Conservation (phyloP, 2,113 vertebrate species). For the Albula goreensis region DNA sequence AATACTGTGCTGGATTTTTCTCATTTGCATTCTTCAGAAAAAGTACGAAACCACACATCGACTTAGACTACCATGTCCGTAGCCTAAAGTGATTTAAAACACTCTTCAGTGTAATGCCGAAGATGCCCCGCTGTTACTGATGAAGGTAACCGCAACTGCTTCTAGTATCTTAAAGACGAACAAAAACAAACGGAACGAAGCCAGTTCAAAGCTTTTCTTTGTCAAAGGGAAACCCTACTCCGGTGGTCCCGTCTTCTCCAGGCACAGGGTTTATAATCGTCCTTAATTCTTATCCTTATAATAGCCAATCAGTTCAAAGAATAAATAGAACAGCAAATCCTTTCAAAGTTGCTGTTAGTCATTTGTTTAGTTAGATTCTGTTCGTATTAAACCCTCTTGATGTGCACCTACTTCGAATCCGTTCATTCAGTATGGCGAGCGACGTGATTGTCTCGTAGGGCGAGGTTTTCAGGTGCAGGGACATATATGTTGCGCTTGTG, state of each 20-base stretch:
- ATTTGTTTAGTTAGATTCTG: conserved; percentile 1
- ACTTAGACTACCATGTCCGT: neutral
- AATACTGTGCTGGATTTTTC: neutral
- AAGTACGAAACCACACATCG: neutral
- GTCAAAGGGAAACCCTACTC: conserved; percentile 44
- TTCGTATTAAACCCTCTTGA: neutral
- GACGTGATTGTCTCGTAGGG: neutral
- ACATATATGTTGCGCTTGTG: neutral
- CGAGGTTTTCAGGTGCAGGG: neutral
- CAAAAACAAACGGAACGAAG: conserved; percentile 37
- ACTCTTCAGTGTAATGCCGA: neutral
- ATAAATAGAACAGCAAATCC: conserved; percentile 14
- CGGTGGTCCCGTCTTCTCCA: conserved; percentile 57
- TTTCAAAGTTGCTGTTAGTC: conserved; percentile 8
- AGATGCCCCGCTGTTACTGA: conserved; percentile 13
- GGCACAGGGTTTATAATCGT: conserved; percentile 37
- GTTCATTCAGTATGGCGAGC: neutral
- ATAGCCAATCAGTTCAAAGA: conserved; percentile 19
- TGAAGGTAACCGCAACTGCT: neutral
- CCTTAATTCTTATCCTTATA: conserved; percentile 29
- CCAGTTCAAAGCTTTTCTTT: conserved; percentile 48
- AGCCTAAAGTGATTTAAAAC: neutral
- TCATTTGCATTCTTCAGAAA: neutral
- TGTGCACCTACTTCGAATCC: neutral
- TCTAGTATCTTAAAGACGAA: neutral